phyloP scores from a whole-genome alignment of 2,888 invertebrate species.

The Aproaerema taeniolella region DNA sequence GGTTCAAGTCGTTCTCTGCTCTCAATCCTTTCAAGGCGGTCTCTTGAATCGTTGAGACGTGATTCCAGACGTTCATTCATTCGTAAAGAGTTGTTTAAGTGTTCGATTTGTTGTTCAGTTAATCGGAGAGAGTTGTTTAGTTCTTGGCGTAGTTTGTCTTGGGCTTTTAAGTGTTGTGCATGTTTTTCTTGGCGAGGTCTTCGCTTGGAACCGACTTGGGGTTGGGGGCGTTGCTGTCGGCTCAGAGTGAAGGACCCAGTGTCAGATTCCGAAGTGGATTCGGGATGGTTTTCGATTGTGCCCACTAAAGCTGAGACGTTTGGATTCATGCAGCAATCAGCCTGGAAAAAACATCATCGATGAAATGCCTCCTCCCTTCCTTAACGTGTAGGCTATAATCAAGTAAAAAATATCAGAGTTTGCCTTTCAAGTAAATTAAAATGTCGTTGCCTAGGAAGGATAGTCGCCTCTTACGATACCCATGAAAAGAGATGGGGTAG shows the following conservation, averaged over 20 bases:
- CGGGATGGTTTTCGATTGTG: conserved; percentile 69
- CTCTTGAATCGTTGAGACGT: conserved; percentile 26
- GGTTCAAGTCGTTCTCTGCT: conserved; percentile 28
- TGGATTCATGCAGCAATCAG: conserved; percentile 66
- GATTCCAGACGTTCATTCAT: conserved; percentile 16
- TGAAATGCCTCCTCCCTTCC: too few species aligned
- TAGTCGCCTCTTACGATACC: too few species aligned
- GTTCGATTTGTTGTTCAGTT: conserved; percentile 41
- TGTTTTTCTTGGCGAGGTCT: conserved; percentile 36
- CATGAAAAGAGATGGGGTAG: too few species aligned
- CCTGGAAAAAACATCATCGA: conserved; percentile 48
- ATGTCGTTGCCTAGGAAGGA: too few species aligned
- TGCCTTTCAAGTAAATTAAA: not conserved
- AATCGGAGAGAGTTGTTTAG: conserved; percentile 35
- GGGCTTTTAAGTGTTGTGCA: conserved; percentile 50
- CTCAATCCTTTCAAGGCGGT: conserved; percentile 21
- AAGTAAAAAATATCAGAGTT: not conserved
- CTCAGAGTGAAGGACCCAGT: conserved; percentile 65
- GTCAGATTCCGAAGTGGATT: conserved; percentile 69
- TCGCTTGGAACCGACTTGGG: conserved; percentile 61
- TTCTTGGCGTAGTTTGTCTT: conserved; percentile 47
- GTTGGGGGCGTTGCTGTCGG: conserved; percentile 62
- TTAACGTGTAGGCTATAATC: too few species aligned
- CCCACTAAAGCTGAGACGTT: conserved; percentile 66
- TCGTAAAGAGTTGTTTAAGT: conserved; percentile 36